A percentile compares a stretch with the other conserved stretches of the same genome.
Conservation (phyloP, 1,140 invertebrate genomes). For the Oncopodura yosiiana region DNA sequence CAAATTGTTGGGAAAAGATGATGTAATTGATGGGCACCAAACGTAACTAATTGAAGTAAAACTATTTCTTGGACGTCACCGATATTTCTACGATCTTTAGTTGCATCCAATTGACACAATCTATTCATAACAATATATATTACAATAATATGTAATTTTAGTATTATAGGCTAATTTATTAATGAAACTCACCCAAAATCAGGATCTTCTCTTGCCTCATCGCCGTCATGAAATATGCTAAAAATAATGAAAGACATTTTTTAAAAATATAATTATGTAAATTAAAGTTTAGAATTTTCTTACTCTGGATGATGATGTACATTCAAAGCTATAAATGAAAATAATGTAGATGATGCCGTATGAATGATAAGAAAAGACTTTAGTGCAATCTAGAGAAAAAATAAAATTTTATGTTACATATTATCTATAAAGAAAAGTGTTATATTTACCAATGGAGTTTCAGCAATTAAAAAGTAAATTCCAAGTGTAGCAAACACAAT, state of each 20-base stretch:
- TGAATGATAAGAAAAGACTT: constrained; percentile 26
- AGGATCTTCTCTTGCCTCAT: constrained; percentile 39
- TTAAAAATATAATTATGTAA: constrained; percentile 53
- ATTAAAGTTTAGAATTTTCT: constrained; percentile 46
- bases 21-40: constrained; percentile 56
- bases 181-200: constrained; percentile 51
- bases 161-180: background rate
- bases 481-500: constrained; percentile 17
- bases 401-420: background rate
- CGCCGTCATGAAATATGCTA: constrained; percentile 71
- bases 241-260: constrained; percentile 65
- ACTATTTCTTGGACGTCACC: too few species aligned
- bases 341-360: background rate
- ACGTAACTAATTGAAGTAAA: constrained; percentile 58
- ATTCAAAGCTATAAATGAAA: constrained; percentile 26
- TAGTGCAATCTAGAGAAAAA: background rate
- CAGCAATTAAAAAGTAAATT: constrained; percentile 7
- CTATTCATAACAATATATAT: background rate
- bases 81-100: constrained; percentile 52
- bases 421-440: background rate
- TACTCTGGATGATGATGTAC: too few species aligned
- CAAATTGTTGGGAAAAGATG: constrained; percentile 29
- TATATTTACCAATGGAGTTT: background rate
- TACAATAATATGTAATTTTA: background rate
- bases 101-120: constrained; percentile 46